Base-by-base conservation (phyloP, 30 jellyfish, hydroid and myxozoan species). In the Aurelia coerulea region DNA sequence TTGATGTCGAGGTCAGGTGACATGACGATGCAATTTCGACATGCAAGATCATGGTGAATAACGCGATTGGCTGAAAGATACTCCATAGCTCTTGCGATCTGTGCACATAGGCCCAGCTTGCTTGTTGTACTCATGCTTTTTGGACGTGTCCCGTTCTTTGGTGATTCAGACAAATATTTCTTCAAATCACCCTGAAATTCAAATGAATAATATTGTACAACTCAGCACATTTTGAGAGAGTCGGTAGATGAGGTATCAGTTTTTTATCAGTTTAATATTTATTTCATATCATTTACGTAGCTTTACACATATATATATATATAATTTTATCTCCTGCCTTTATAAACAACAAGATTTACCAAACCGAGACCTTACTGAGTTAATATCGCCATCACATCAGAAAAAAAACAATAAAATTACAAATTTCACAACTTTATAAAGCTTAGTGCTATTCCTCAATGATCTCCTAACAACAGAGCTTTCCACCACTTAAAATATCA, bases 1-100 rank as follows among this genome's bases (percentile, higher is more conserved):
- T 88, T 88, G 54, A 94, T 91, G 17, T 68, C 81, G 41, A 85
- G 54, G 58, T 94, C 93, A 41, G 81, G 74, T 17, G 99, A 66
- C 56, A 72, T 71, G 37, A 89, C 96, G 39, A 94, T 81, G 79
- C 99, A 94, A 89, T 94, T 94, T 12, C 99, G 91, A 39, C 97
- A 94, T 5, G 99, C 99, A 10, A 94, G 92, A 64, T 94, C 99
- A 51, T 97, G 97, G 86, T 94, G 99, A 5, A 94, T 84, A 58
- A 88, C 76, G n/a, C 95, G 91, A 59, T 83, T 88, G 32, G 80
- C 87, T 3, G 95, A 66, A 12, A 94, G 94, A 76, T 94, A 88
- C 32, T 88, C 96, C 99, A 94, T 94, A 9, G 97, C 99, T 5
- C 74, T 59, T 39, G 99, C 97, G 53, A 94, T 81, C 64, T 93